phyloP scores from a whole-genome alignment of 1,140 invertebrate genomes.

The Samia ricini region DNA sequence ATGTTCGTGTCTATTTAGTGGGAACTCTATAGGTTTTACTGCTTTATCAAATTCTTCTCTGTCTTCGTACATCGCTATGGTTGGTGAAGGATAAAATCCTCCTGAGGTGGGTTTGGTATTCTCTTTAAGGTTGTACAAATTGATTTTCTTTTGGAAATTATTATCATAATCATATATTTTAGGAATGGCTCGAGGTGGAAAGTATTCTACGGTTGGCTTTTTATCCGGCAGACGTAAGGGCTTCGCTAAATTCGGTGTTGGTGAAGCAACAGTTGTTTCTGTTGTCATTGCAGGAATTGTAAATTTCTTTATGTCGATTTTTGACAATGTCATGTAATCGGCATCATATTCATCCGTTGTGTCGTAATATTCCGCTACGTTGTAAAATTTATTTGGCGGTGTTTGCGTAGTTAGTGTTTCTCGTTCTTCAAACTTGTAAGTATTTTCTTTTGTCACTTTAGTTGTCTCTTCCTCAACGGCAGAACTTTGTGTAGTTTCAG shows the following conservation, averaged over 20 bases:
- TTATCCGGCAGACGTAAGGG: conserved; percentile 39
- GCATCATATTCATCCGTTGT: conserved; percentile 52
- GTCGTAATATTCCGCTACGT: conserved; percentile 54
- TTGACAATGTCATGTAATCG: conserved; percentile 54
- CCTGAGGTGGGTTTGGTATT: conserved; percentile 22
- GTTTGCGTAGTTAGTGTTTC: conserved; percentile 28
- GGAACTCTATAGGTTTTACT: neutral
- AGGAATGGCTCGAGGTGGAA: conserved; percentile 42
- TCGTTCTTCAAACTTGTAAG: neutral
- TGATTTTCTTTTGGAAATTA: conserved; percentile 42
- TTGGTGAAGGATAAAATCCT: neutral
- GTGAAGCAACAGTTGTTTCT: conserved; percentile 15
- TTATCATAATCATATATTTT: conserved; percentile 44
- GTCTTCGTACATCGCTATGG: neutral
- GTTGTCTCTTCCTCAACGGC: conserved; percentile 5
- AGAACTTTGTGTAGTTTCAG: neutral
- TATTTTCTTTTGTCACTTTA: neutral
- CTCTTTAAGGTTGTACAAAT: conserved; percentile 32
- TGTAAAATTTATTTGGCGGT: conserved; percentile 38
- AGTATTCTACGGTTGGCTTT: conserved; percentile 57
- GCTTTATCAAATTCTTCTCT: neutral
- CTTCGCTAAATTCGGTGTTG: conserved; percentile 15
- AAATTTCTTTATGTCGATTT: conserved; percentile 61
- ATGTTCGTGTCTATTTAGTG: conserved; percentile 5
- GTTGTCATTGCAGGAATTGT: conserved; percentile 24